Conservation (phyloP, 1,140 invertebrate species). For the Neuroterus valhalla region DNA sequence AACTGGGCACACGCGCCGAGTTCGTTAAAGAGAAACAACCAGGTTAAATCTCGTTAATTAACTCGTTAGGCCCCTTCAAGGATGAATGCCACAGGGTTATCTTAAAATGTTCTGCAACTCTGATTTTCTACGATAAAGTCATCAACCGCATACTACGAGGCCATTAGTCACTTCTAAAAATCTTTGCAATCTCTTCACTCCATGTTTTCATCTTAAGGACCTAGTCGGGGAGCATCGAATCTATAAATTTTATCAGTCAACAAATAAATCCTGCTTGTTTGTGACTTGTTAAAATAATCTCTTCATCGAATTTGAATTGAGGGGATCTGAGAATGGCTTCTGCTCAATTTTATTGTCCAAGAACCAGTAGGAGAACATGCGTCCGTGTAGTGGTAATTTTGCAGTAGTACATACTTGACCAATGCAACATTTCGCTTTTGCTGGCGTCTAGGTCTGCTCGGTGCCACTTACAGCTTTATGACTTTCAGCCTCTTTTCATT, state of each 20-base stretch:
- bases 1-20: constrained; percentile 22
- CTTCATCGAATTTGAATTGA: too few species aligned
- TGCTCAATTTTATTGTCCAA: too few species aligned
- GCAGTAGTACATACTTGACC: too few species aligned
- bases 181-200: not conserved
- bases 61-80: constrained; percentile 28
- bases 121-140: constrained; percentile 25
- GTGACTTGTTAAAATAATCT: too few species aligned
- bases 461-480: constrained; percentile 51
- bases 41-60: constrained; percentile 24
- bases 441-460: constrained; percentile 35
- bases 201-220: too few species aligned
- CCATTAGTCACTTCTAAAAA: constrained; percentile 12
- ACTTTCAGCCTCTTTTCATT: constrained; percentile 51
- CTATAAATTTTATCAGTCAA: too few species aligned
- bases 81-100: constrained; percentile 10
- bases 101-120: constrained; percentile 28
- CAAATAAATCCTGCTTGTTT: too few species aligned
- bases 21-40: constrained; percentile 23
- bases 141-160: not conserved
- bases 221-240: too few species aligned
- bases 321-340: too few species aligned
- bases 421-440: constrained; percentile 30
- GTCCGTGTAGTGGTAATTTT: too few species aligned
- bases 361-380: too few species aligned